Percentiles rank a stretch among this genome's conserved stretches.
Evolutionary conservation across 2,113 vertebrate genomes (phyloP).

Genomic region (Accipiter cooperii): DNA sequence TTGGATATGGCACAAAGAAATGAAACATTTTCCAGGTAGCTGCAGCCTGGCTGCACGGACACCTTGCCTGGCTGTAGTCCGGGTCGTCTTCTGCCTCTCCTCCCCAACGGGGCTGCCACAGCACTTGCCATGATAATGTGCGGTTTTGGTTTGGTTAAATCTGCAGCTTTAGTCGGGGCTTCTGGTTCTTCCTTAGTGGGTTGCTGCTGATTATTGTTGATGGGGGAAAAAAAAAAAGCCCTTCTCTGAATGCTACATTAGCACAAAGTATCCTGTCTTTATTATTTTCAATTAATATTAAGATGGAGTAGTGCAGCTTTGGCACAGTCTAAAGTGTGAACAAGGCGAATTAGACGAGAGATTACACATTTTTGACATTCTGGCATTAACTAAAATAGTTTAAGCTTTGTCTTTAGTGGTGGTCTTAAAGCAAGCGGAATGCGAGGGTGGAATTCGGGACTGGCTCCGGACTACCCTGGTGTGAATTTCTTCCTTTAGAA

Average conservation of each 20-base stretch:
- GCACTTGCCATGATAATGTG: background rate
- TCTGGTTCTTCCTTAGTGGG: background rate
- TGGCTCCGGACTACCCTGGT: background rate
- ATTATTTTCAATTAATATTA: slow-evolving; percentile 2
- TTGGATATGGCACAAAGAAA: background rate
- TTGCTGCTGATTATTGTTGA: background rate
- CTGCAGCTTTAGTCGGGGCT: background rate
- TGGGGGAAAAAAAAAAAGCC: background rate
- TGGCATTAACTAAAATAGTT: slow-evolving; percentile 28
- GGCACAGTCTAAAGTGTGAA: background rate
- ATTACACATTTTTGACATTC: slow-evolving; percentile 46
- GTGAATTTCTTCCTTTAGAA: slow-evolving; percentile 64
- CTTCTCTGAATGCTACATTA: background rate
- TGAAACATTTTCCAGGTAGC: background rate
- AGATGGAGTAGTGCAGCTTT: background rate
- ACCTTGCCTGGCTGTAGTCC: background rate
- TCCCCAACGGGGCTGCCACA: background rate
- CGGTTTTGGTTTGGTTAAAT: background rate
- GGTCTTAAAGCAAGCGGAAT: slow-evolving; percentile 55
- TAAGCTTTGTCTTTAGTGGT: slow-evolving; percentile 39
- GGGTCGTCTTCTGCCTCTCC: background rate
- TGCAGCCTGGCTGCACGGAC: background rate
- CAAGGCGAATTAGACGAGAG: background rate
- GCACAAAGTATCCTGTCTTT: background rate
- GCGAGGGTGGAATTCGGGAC: slow-evolving; percentile 28